Base-by-base conservation (phyloP, 2,113 vertebrate genomes). In the Lichenostomus cassidix region DNA sequence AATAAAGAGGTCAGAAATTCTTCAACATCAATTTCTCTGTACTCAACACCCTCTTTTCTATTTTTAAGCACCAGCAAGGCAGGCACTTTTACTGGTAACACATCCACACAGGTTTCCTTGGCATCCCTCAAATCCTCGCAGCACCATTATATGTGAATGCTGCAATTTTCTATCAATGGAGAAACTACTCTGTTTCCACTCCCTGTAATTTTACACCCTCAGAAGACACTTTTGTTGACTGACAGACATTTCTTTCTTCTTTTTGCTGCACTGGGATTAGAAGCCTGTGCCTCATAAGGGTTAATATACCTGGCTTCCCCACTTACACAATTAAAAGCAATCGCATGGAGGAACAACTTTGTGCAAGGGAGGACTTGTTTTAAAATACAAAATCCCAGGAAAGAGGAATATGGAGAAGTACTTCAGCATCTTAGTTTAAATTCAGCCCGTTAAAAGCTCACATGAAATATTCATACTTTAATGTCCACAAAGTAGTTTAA, bases 401-500 rank as follows among this genome's bases (percentile, higher is more conserved):
- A 96, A 59, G 73, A 44, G 28, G 68, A 96, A 96, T 47, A 64
- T 67, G 31, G 63, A 88, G 73, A 95, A 94, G 79, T 65, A 84
- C 87, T 95, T 91, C 83, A 95, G 86, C 49, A 89, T 86, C 87
- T 78, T 87, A 90, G 53, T 93, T 98, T 97, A 97, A 98, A 96
- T 95, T 95, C 95, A 97, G 71, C 60, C 87, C 87, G 85, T 65
- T 89, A 92, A 96, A 94, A 95, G 85, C 41, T 94, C 68, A 67
- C 83, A 97, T 98, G 91, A 98, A 98, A 97, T 98, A 98, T 97
- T 98, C 92, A 98, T 98, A 94, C 91, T 96, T 97, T 97, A 97
- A 97, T 98, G 96, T 97, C 79, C 87, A 93, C 82, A 94, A 96
- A 97, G 92, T 96, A 97, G 94, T 94, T 98, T 97, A 96, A 97